Conservation (phyloP, 2,888 invertebrate genomes). For the Sphaerophoria taeniata region DNA sequence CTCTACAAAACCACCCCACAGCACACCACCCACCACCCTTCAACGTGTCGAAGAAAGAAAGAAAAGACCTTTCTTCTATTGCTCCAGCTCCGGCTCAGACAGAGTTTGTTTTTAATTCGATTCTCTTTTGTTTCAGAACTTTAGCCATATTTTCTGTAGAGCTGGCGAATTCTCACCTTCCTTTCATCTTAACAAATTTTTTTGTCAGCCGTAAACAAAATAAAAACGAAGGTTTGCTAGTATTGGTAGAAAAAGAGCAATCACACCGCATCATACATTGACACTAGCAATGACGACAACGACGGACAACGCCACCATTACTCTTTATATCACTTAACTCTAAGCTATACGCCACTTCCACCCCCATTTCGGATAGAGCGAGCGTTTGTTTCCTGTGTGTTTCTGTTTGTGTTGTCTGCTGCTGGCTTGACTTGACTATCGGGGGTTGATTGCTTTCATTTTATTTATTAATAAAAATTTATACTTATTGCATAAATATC, state of each 20-base stretch:
- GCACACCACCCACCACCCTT: no score
- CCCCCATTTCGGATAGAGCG: conserved; percentile 16
- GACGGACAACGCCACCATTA: not conserved
- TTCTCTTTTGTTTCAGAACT: conserved; percentile 39
- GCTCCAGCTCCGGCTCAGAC: not conserved
- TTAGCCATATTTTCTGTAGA: not conserved
- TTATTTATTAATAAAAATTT: conserved; percentile 68
- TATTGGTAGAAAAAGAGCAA: conserved; percentile 36
- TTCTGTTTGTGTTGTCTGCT: conserved; percentile 7
- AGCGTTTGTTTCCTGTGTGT: conserved; percentile 32
- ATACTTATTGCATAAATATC: conserved; percentile 43
- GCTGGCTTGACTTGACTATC: not conserved
- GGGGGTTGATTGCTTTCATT: conserved; percentile 68
- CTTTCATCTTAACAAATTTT: not conserved
- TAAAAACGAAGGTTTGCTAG: not conserved
- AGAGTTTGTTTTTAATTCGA: conserved; percentile 44
- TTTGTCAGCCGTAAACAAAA: conserved; percentile 16
- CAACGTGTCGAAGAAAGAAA: no score
- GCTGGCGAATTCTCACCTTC: not conserved
- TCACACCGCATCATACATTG: conserved; percentile 15
- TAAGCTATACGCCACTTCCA: conserved; percentile 15
- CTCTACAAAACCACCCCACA: no score
- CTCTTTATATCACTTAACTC: not conserved
- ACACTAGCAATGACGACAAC: not conserved
- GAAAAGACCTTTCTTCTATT: conserved; percentile 15